Base-by-base conservation (phyloP, 2,113 vertebrate species). In the Sander vitreus region DNA sequence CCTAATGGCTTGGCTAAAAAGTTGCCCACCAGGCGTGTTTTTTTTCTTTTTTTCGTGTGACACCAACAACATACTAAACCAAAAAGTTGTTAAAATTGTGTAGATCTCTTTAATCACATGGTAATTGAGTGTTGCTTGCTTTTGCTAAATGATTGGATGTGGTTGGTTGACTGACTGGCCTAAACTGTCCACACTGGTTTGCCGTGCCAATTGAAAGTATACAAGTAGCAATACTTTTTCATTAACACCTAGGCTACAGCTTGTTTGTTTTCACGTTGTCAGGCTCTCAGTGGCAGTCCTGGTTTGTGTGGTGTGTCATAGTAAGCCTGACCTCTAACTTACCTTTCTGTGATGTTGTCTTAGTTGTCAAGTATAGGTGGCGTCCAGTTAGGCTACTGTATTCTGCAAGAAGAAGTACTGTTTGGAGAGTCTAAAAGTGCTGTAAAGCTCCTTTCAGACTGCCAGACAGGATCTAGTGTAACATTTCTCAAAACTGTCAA, bases 1-100 rank as follows among this genome's bases (percentile, higher is more conserved):
- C 78, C 64, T 78, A 81, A 78, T 25, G 70, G 64, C 51, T 83
- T 55, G 55, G 43, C 74, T 78, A 3, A 80, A 75, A 64, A 21
- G 45, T 50, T 76, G 33, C 25, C 59, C 64, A 68, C 39, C 8
- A 47, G 75, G 27, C 39, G 53, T 76, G 27, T 47, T 66, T 72
- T 74, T 73, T 78, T 45, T 50, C 27, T 67, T 12, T 6, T 67
- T 16, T 51, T 12, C 0, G 60, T 81, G 71, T 85, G 68, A n/a
- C 48, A 57, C 25, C 71, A 63, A 39, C 36, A 60, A 54, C 55
- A 30, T 21, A 74, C 79, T 76, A 79, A 90, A 87, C 7, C 15
- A 48, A 5, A 45, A 53, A n/a, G 13, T 12, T 57, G 8, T 45
- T 45, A 10, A 23, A 27, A 33, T 50, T 0, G 0, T 9, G 25